Evolutionary conservation across 2,113 vertebrate species (phyloP).

Genomic region (Chloropsis hardwickii): DNA sequence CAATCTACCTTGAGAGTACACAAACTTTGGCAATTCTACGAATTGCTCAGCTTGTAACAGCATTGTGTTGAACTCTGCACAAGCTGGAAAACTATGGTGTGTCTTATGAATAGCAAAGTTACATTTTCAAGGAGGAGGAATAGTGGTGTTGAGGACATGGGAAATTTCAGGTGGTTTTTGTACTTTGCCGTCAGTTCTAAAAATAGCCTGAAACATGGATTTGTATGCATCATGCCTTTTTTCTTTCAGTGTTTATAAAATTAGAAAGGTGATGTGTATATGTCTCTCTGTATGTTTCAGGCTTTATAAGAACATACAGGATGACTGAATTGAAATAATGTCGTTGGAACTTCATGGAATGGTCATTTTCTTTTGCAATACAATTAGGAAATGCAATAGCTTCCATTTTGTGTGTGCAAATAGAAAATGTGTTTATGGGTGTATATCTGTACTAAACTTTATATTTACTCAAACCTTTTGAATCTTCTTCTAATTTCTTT

Average conservation of each 20-base stretch:
- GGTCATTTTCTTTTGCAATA: neutral
- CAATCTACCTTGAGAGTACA: neutral
- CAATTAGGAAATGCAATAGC: neutral
- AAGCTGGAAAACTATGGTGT: neutral
- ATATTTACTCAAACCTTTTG: neutral
- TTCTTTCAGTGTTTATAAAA: neutral
- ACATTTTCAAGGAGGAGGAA: neutral
- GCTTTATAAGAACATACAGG: neutral
- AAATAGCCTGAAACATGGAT: neutral
- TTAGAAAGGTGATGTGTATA: neutral
- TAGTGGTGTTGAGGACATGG: neutral
- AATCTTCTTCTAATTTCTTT: constrained; percentile 5
- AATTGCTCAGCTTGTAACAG: neutral
- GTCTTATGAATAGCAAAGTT: neutral
- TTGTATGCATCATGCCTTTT: neutral
- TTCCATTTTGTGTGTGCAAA: neutral
- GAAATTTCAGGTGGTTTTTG: neutral
- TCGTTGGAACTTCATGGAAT: neutral
- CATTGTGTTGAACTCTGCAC: neutral
- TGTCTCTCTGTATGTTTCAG: neutral
- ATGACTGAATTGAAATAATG: neutral
- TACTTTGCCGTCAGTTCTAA: neutral
- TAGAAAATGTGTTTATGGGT: neutral
- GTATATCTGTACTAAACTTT: neutral
- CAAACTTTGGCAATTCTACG: neutral